Base-by-base conservation (phyloP, 2,797 vertebrate species). In the Odontamblyopus rebecca region DNA sequence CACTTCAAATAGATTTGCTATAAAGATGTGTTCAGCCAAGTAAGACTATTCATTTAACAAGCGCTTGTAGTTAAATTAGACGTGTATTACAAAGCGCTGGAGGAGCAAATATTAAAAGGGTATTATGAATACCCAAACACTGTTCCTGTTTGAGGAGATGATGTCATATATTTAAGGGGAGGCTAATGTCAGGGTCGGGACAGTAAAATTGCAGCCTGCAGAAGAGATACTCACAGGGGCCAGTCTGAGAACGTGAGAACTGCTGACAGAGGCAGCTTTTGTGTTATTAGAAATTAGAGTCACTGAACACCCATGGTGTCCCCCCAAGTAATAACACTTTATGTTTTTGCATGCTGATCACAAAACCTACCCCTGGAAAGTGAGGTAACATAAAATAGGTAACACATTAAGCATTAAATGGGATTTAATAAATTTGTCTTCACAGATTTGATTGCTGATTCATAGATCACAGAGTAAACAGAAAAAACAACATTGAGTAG, bases 211-310 rank as follows among this genome's bases (percentile, higher is more conserved):
- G n/a, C 11, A 64, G 30, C 41, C 67, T 68, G 48, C 65, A 57
- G 4, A 4, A 26, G 16, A 70, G 63, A 61, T n/a, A 6, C 41
- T 71, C 73, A 56, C 66, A 41, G 71, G 32, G 48, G 7, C 32
- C 69, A 66, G 75, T 70, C 60, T 61, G 69, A 79, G 60, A 76
- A 72, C 53, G 71, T 68, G 41, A 67, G 59, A 73, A 69, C 62
- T 18, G 53, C 32, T 68, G 67, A 68, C 30, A 41, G 15, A 59
- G 32, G 67, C 19, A 38, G 32, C 67, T 44, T 27, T 16, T 65
- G 44, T 68, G 61, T 61, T 29, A 44, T 26, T 61, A 54, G 12
- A 65, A 65, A 68, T 57, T 38, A 71, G 27, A 67, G 44, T 27
- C 64, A 66, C 59, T 1, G 3, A 67, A 65, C 41, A 44, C 18